Evolutionary conservation across 2,113 vertebrate species (phyloP), one percentile per base, ranked within the genome.

Genomic region (Ancistrus triradiatus): DNA sequence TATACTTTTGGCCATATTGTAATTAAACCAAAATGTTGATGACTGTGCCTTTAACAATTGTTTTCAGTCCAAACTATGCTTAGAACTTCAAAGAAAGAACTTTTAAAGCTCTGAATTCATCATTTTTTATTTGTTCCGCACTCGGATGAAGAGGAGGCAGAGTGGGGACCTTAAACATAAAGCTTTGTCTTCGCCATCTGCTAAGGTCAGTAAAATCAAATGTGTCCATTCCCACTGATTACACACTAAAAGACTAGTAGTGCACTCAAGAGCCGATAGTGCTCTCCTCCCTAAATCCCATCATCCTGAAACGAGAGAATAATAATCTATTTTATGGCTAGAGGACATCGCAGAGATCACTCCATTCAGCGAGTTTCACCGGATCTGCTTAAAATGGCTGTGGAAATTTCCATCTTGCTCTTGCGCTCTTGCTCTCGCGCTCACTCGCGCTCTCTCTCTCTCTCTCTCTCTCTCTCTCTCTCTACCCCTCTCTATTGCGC

Each of bases 391-490:
- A 59, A 62, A 67, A 59, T 15, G 46, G 17, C 55, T 59, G 63
- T 8, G 44, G 22, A 50, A 33, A 40, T 43, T 52, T 51, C 35
- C 10, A 63, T 59, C 35, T 31, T 6, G 40, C 46, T 51, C 33
- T 42, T 24, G n/a, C 10, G 21, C 59, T 44, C 33, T 48, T 14
- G 21, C 17, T 2, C 33, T 24, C 11, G 50, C 69, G 47, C 33
- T 66, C 72, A 59, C 66, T 42, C 1, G 61, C 73, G 74, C 6
- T 77, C 27, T 59, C 7, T 18, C n/a, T n/a, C n/a, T 31, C 17
- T 2, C 33, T 24, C 11, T 55, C 69, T 50, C 33, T 66, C 72
- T 62, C 66, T 42, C 1, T 63, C 73, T 75, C 6, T 77, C 27
- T 59, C 7, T 18, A 25, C n/a, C 21, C 57, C 14, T 51, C 13